Evolutionary conservation across 2,797 vertebrate species (phyloP), one percentile per base, ranked within the genome.

Genomic region (Gadopsis bispinosus): DNA sequence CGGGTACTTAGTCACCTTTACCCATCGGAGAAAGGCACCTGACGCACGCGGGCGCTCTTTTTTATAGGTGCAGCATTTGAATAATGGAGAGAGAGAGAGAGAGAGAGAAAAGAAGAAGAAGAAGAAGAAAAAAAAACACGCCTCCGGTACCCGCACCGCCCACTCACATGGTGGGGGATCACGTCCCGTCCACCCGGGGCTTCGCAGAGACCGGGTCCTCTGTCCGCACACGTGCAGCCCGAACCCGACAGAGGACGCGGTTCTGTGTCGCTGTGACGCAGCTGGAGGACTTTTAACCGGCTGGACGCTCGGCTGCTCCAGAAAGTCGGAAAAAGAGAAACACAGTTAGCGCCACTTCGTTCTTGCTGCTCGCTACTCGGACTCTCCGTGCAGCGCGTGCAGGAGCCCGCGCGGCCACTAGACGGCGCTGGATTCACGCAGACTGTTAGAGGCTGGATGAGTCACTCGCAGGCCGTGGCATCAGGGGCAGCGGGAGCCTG

Each of bases 101-200:
- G 26, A 26, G 26, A 26, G 26, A 26, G 26, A 26, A n/a, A n/a
- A n/a, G n/a, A 61, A 50, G 13, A 41, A 53, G 67, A 91, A 94
- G 95, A 95, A 71, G 22, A 51, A 41, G 54, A 55, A 91, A 93
- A 88, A 88, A 94, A 94, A 96, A 96, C 96, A 97, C 96, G 97
- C 97, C 97, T 97, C 96, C 91, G 91, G 94, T 90, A 68, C 92
- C 91, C 94, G 94, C 92, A 91, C 96, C 97, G 96, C 97, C 97
- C 96, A 96, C 96, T 96, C 97, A 97, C 96, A 96, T 96, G 96
- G 96, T 93, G n/a, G 95, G 95, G 97, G 97, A 97, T 98, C 96
- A 96, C 97, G 97, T 97, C 87, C 94, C 90, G 91, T 93, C 95
- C 95, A 92, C 95, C 95, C 93, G 79, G 80, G 62, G 77, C 64